Evolutionary conservation across 2,888 invertebrate genomes (phyloP).

Genomic region (Salpingus planirostris): DNA sequence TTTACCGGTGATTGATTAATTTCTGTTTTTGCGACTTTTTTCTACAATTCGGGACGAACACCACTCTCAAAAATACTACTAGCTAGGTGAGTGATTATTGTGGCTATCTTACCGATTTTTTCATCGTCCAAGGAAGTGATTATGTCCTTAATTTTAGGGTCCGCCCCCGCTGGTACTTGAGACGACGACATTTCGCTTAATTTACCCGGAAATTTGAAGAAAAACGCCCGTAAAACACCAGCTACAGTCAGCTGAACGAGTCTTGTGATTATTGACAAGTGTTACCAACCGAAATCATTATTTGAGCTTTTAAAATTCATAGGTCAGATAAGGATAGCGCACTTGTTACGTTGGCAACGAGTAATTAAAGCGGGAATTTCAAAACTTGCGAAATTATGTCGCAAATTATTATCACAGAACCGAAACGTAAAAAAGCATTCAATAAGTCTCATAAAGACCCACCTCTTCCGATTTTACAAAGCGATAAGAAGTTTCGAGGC

Average conservation of each 20-base stretch:
- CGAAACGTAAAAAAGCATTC: constrained; percentile 22
- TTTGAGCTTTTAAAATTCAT: neutral
- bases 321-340: constrained; percentile 1
- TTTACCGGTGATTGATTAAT: too few relatives aligned
- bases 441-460: too few relatives aligned
- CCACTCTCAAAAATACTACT: constrained; percentile 3
- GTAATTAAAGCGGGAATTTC: constrained; percentile 8
- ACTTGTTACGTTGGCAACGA: constrained; percentile 2
- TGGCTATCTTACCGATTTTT: constrained; percentile 64
- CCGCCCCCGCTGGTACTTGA: constrained; percentile 24
- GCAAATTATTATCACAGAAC: too few relatives aligned
- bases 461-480: constrained; percentile 40
- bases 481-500: constrained; percentile 48
- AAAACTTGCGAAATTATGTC: constrained; percentile 12
- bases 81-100: too few relatives aligned
- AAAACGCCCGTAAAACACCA: too few relatives aligned
- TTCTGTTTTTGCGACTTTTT: too few relatives aligned
- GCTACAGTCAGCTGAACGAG: constrained; percentile 7
- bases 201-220: constrained; percentile 2
- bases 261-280: constrained; percentile 30
- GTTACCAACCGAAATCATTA: constrained; percentile 5
- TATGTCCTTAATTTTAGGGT: constrained; percentile 58
- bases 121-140: constrained; percentile 72
- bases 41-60: too few relatives aligned
- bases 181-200: constrained; percentile 10